Evolutionary conservation across 2,888 invertebrate genomes (phyloP), one percentile per base, ranked within the genome.

Genomic region (Drosophila barbarae): DNA sequence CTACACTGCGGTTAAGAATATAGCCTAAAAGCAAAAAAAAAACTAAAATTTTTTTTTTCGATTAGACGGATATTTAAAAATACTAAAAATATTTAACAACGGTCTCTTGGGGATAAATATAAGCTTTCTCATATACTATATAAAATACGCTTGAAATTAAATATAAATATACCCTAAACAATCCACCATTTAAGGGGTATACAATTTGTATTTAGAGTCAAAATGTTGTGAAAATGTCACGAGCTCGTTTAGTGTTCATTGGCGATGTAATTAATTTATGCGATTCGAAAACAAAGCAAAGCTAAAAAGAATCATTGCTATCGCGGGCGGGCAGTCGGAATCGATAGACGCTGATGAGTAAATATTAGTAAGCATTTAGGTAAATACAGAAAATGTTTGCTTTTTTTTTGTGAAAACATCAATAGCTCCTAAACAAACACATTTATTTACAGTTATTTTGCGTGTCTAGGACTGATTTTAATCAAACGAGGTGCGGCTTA

Each of bases 261-360:
- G 71, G 63, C 65, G 69, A 60, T 79, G 77, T 76, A 82, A 76
- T 82, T 82, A 82, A 78, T 78, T 76, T 76, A 78, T 76, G 74
- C 82, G 74, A 65, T 74, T 81, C 67, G 63, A 67, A 61, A 39
- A 58, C 69, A 70, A 68, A 54, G 50, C 59, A 34, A 52, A 50
- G 42, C 52, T 57, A 4, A 35, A 59, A 61, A 34, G 39, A 64
- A 53, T 36, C 36, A 15, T 41, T 23, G 32, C 46, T 13, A 26
- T 15, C 39, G 6, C 30, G 38, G 56, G 50, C 63, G 63, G 66
- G 9, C 30, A 52, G 54, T 47, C 63, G 63, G 66, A 57, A 71
- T 39, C 41, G 23, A 56, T 28, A 13, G 26, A 49, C 30, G 42
- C 30, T 53, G 38, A n/a, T 15, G 12, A 15, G 39, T n/a, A 52